These are phyloP conservation scores for Nasonia vitripennis DNA, from an alignment of 1,140 invertebrate species.

Conservation along the genomic window DNA sequence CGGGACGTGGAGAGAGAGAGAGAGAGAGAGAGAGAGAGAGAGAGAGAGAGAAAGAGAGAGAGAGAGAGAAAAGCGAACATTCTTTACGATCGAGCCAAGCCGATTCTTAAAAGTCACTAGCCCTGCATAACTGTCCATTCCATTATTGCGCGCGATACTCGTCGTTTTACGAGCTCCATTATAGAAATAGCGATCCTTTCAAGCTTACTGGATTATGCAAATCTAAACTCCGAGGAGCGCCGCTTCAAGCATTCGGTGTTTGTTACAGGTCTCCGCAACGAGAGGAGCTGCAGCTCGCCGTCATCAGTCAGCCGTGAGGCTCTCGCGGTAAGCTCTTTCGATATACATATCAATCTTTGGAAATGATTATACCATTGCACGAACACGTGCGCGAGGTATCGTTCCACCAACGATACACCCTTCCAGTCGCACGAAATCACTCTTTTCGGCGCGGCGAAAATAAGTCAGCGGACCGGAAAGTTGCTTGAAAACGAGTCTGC, in stretches of 20 bases:
- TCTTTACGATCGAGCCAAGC: constrained; percentile 31
- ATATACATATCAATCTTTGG: background rate
- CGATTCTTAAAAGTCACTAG: constrained; percentile 23
- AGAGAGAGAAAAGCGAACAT: background rate
- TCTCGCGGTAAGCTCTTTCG: background rate
- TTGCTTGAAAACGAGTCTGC: constrained; percentile 43
- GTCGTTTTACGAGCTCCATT: background rate
- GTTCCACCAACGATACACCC: background rate
- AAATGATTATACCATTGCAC: background rate
- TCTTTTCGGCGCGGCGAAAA: background rate
- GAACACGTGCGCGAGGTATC: background rate
- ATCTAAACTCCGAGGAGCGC: no score
- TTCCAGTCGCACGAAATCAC: background rate
- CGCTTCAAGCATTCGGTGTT: no score
- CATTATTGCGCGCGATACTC: constrained; percentile 8
- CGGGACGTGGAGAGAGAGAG: background rate
- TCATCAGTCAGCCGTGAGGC: background rate
- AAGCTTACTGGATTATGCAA: background rate
- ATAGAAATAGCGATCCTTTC: background rate
- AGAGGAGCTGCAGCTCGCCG: no score
- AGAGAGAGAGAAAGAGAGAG: no score
- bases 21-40: no score
- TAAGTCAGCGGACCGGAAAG: background rate
- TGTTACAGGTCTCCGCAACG: no score
- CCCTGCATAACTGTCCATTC: constrained; percentile 27